These are phyloP conservation scores for Epinotia ramella DNA, from an alignment of 2,888 invertebrate species.

Conservation along the genomic window DNA sequence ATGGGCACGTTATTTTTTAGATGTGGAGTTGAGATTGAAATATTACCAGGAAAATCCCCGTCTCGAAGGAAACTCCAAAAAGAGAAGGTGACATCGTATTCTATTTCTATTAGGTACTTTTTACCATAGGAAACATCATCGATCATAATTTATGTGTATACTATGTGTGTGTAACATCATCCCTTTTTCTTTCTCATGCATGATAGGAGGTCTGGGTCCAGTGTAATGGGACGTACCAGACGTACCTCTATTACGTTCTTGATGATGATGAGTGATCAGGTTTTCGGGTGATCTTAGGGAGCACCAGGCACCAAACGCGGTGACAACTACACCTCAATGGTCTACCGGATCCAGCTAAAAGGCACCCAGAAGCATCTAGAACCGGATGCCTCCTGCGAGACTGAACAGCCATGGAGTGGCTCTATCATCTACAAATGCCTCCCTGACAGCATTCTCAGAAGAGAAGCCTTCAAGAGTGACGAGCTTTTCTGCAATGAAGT, in stretches of 20 bases:
- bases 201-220: neutral
- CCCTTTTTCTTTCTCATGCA: too few species aligned
- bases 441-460: conserved; percentile 86
- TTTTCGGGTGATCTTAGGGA: conserved; percentile 76
- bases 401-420: conserved; percentile 85
- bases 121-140: too few species aligned
- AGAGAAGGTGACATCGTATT: too few species aligned
- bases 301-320: conserved; percentile 90
- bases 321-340: conserved; percentile 90
- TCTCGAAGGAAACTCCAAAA: too few species aligned
- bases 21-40: too few species aligned
- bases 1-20: too few species aligned
- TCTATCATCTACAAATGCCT: conserved; percentile 90
- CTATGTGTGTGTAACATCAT: too few species aligned
- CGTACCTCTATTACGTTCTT: too few species aligned
- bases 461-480: conserved; percentile 90
- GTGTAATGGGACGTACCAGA: too few species aligned
- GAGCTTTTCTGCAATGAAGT: conserved; percentile 89
- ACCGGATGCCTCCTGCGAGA: conserved; percentile 62
- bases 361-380: conserved; percentile 73
- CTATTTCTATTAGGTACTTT: too few species aligned
- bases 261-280: neutral
- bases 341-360: conserved; percentile 87
- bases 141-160: too few species aligned
- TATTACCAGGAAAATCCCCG: too few species aligned